A percentile compares a stretch with the other conserved stretches of the same genome.
Evolutionary conservation across 2,113 vertebrate genomes (phyloP).

Genomic region (Apteryx mantelli): DNA sequence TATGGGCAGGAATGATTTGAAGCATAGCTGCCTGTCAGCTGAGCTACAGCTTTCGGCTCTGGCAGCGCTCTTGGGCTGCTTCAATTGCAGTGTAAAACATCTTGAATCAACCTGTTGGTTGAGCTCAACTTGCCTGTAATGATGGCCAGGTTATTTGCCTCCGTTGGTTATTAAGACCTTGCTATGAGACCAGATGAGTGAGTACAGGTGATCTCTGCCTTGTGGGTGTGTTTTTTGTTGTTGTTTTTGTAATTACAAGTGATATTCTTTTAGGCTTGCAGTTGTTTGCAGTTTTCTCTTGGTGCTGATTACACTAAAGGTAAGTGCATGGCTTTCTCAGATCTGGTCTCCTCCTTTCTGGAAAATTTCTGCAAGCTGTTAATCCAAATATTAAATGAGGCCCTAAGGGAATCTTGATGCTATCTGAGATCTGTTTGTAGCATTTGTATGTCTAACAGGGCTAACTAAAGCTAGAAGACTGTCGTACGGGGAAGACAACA

Average conservation of each 20-base stretch:
- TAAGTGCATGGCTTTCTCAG: background rate
- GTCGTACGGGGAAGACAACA: background rate
- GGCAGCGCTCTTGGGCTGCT: background rate
- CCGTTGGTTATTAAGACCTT: background rate
- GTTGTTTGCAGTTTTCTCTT: background rate
- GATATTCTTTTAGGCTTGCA: background rate
- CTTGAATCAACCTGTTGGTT: background rate
- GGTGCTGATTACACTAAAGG: background rate
- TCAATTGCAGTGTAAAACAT: background rate
- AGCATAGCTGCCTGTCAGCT: background rate
- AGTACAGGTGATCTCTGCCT: background rate
- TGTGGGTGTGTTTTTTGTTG: background rate
- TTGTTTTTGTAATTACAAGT: background rate
- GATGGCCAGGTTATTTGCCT: background rate
- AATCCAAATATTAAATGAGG: background rate
- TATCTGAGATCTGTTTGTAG: background rate
- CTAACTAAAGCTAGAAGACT: background rate
- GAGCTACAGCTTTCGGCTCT: background rate
- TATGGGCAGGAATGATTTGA: background rate
- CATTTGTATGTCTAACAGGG: background rate
- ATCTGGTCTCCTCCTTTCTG: background rate
- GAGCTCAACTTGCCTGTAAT: background rate
- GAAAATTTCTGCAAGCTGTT: background rate
- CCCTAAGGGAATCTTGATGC: background rate
- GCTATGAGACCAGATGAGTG: background rate